phyloP scores from a whole-genome alignment of 2,113 vertebrate genomes.

The Pipra filicauda region DNA sequence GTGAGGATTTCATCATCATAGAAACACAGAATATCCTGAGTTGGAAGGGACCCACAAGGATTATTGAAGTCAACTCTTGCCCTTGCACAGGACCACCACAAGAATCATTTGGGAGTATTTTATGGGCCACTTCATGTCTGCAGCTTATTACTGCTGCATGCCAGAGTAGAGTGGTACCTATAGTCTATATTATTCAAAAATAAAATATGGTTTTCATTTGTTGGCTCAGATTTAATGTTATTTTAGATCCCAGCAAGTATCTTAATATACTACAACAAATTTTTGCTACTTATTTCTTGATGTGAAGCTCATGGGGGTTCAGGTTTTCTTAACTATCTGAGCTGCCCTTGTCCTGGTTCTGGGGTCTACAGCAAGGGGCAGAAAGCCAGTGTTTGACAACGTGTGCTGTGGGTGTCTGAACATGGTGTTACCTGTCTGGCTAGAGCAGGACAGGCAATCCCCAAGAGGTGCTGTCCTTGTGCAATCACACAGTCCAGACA shows the following conservation, averaged over 20 bases:
- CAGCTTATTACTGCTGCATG: neutral
- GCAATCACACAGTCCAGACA: neutral
- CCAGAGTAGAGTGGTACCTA: neutral
- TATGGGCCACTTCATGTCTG: neutral
- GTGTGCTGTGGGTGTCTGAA: neutral
- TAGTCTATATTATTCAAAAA: neutral
- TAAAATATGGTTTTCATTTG: neutral
- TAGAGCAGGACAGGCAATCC: neutral
- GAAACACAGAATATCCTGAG: neutral
- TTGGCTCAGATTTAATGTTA: neutral
- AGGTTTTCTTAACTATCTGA: neutral
- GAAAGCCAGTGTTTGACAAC: neutral
- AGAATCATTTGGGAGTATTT: neutral
- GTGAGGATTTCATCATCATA: neutral
- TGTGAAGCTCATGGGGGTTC: neutral
- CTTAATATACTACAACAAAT: neutral
- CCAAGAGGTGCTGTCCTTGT: no score
- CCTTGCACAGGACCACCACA: neutral
- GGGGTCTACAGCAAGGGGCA: neutral
- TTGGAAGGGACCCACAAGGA: neutral
- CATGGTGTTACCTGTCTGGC: fast-evolving
- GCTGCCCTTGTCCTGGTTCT: neutral
- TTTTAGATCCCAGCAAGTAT: neutral
- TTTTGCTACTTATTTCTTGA: neutral
- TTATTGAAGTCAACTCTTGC: neutral